These are phyloP conservation scores for Sarcophaga carnaria DNA, from an alignment of 2,888 invertebrate species.

Conservation along the genomic window DNA sequence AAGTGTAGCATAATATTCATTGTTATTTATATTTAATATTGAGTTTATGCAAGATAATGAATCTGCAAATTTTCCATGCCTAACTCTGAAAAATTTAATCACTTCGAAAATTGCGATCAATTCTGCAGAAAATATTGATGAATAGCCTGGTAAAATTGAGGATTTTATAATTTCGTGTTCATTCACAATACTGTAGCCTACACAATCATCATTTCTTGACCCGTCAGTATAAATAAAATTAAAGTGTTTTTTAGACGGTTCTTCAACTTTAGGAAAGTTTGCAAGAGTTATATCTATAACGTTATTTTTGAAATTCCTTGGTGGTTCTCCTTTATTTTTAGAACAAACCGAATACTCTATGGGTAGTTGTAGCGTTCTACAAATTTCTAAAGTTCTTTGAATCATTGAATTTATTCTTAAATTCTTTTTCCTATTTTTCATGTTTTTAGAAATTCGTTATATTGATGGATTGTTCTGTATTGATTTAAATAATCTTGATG, in stretches of 20 bases:
- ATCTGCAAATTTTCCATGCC: not conserved
- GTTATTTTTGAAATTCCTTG: not conserved
- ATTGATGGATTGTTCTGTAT: too few relatives aligned
- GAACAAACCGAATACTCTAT: not conserved
- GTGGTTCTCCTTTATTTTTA: not conserved
- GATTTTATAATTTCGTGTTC: not conserved
- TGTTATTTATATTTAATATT: not conserved
- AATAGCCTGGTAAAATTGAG: not conserved
- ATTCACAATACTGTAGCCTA: not conserved
- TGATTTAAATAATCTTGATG: too few relatives aligned
- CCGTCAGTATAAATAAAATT: conserved; percentile 11
- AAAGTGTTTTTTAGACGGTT: too few relatives aligned
- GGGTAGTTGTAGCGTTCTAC: not conserved
- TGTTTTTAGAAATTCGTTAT: too few relatives aligned
- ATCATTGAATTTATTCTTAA: not conserved
- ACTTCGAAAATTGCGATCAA: not conserved
- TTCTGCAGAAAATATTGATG: conserved; percentile 22
- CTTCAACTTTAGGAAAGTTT: not conserved
- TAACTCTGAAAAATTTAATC: too few relatives aligned
- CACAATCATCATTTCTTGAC: not conserved
- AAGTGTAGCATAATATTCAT: not conserved
- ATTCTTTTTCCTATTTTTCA: too few relatives aligned
- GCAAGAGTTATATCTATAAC: not conserved
- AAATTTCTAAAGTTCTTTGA: not conserved
- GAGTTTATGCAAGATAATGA: conserved; percentile 6